These are phyloP conservation scores for Jordanella pulchra DNA, from an alignment of 2,797 vertebrate genomes.

Conservation along the genomic window DNA sequence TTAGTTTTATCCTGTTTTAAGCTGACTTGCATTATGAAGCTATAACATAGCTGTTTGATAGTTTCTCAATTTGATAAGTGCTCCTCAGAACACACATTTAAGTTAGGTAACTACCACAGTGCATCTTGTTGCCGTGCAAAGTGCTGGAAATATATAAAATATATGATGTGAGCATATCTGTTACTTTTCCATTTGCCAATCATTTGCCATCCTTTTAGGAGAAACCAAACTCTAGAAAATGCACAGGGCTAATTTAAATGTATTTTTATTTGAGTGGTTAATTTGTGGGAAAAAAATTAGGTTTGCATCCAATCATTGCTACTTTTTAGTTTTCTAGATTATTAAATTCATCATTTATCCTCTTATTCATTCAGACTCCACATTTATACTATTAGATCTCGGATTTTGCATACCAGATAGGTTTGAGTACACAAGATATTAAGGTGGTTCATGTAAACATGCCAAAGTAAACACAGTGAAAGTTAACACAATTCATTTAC, in stretches of 20 bases:
- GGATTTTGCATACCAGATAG: too few species aligned
- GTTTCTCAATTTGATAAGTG: background rate
- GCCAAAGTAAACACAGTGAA: too few species aligned
- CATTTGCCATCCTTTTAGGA: background rate
- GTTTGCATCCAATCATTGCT: background rate
- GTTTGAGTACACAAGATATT: too few species aligned
- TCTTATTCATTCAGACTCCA: background rate
- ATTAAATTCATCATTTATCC: conserved; percentile 2
- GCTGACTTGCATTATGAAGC: conserved; percentile 1
- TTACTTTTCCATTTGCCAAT: background rate
- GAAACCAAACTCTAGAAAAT: background rate
- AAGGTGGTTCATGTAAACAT: too few species aligned
- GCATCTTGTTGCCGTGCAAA: background rate
- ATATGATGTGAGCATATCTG: background rate
- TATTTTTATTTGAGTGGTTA: background rate
- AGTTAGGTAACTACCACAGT: background rate
- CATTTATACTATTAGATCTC: background rate
- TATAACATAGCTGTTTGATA: background rate
- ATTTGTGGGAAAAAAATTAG: background rate
- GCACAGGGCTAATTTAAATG: background rate
- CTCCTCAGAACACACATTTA: background rate
- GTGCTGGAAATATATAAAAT: background rate
- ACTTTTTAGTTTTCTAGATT: background rate
- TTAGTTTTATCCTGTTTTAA: conserved; percentile 17
- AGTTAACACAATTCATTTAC: too few species aligned